Evolutionary conservation across 2,888 invertebrate genomes (phyloP).

Genomic region (Luperina nickerlii): DNA sequence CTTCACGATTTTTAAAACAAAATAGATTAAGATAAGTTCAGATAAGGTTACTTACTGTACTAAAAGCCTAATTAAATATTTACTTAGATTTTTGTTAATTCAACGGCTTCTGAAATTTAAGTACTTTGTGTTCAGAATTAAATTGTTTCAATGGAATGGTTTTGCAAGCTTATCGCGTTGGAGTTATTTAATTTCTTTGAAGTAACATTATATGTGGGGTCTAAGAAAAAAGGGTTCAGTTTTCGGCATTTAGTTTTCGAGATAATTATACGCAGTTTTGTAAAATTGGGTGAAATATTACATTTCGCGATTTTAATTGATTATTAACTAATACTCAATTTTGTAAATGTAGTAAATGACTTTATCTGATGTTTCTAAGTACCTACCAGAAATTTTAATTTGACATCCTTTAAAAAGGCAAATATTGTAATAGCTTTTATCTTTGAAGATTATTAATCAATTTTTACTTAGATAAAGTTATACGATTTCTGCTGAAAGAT

Average conservation of each 20-base stretch:
- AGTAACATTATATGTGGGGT: slow-evolving; percentile 25
- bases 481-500: neutral
- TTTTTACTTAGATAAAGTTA: neutral
- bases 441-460: neutral
- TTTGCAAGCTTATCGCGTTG: slow-evolving; percentile 37
- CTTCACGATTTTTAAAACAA: neutral
- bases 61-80: slow-evolving; percentile 46
- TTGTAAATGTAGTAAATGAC: too few relatives aligned
- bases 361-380: too few relatives aligned
- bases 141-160: slow-evolving; percentile 40
- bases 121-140: slow-evolving; percentile 46
- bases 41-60: slow-evolving; percentile 4
- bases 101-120: slow-evolving; percentile 30
- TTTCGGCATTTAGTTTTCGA: too few relatives aligned
- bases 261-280: too few relatives aligned
- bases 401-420: neutral
- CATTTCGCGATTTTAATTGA: too few relatives aligned
- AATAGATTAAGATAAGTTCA: neutral
- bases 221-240: too few relatives aligned
- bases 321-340: too few relatives aligned
- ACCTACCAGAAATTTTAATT: neutral
- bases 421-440: neutral
- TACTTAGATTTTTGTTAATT: slow-evolving; percentile 47
- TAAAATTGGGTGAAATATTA: too few relatives aligned
- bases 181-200: slow-evolving; percentile 59